These are phyloP conservation scores for Steromphala cineraria DNA, from an alignment of 2,888 invertebrate species.

Conservation along the genomic window DNA sequence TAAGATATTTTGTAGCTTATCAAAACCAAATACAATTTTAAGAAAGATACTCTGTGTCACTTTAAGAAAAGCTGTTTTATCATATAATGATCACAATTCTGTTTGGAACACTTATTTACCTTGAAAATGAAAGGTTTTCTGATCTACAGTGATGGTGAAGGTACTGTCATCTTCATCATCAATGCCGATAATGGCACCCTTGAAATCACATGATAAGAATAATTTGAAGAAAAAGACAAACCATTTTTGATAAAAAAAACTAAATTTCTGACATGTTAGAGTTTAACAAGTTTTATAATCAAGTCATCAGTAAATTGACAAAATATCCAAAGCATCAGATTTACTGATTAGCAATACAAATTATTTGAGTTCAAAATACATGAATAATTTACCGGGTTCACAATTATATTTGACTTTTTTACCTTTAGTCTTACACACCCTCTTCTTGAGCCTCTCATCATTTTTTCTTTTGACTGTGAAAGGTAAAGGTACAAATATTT, in stretches of 20 bases:
- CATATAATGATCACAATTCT: background rate
- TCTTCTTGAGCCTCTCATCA: conserved; percentile 96
- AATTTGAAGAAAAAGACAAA: background rate
- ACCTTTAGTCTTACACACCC: conserved; percentile 96
- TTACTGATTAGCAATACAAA: no score
- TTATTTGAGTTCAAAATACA: no score
- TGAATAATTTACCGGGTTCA: no score
- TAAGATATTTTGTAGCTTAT: no score
- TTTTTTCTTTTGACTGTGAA: conserved; percentile 95
- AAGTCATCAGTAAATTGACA: no score
- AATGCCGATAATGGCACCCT: conserved; percentile 97
- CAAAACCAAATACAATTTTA: no score
- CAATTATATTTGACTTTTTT: conserved; percentile 16
- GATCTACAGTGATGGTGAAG: conserved; percentile 96
- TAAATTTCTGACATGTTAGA: no score
- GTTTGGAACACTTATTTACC: conserved; percentile 61
- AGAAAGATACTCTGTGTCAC: no score
- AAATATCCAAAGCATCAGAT: no score
- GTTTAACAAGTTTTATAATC: no score
- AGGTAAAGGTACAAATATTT: background rate
- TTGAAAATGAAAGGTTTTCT: conserved; percentile 99
- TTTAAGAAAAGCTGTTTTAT: no score
- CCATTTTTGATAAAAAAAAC: no score
- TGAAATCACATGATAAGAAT: conserved; percentile 26
- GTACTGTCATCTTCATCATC: conserved; percentile 98